Conservation (phyloP, 2,113 vertebrate species). For the Phyllostomus hastatus region DNA sequence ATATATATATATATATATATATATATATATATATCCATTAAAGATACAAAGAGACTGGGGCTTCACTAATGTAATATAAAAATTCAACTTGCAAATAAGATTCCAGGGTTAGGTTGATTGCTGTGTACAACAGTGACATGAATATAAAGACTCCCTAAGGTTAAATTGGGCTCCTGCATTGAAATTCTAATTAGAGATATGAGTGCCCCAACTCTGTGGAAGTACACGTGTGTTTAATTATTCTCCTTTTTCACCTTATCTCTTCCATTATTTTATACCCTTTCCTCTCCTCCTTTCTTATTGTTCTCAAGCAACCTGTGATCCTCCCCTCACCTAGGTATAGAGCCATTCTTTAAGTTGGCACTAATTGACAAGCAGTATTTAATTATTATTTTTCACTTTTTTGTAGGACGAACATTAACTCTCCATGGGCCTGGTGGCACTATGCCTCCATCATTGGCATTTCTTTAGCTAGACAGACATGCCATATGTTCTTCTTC, state of each 20-base stretch:
- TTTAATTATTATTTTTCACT: constrained; percentile 88
- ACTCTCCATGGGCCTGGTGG: constrained; percentile 77
- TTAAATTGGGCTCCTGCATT: constrained; percentile 84
- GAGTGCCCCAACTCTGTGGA: constrained; percentile 80
- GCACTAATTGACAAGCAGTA: constrained; percentile 84
- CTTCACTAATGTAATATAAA: constrained; percentile 73
- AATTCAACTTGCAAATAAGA: constrained; percentile 76
- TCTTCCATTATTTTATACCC: constrained; percentile 79
- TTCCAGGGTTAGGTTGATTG: constrained; percentile 77
- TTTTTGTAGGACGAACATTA: constrained; percentile 79
- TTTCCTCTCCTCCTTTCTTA: constrained; percentile 82
- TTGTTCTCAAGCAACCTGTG: constrained; percentile 82
- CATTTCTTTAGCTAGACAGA: constrained; percentile 62
- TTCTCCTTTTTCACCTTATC: constrained; percentile 79
- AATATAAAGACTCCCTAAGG: constrained; percentile 84
- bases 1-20: background rate
- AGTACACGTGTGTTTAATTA: constrained; percentile 84
- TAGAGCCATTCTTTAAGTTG: constrained; percentile 83
- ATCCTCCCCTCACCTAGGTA: constrained; percentile 81
- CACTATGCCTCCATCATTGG: constrained; percentile 75
- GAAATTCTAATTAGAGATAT: constrained; percentile 87
- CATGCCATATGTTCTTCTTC: constrained; percentile 35
- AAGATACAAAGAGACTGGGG: constrained; percentile 62
- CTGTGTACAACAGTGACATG: constrained; percentile 79
- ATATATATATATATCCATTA: constrained; percentile 32